Evolutionary conservation across 2,797 vertebrate species (phyloP).

Genomic region (Acridotheres tristis): DNA sequence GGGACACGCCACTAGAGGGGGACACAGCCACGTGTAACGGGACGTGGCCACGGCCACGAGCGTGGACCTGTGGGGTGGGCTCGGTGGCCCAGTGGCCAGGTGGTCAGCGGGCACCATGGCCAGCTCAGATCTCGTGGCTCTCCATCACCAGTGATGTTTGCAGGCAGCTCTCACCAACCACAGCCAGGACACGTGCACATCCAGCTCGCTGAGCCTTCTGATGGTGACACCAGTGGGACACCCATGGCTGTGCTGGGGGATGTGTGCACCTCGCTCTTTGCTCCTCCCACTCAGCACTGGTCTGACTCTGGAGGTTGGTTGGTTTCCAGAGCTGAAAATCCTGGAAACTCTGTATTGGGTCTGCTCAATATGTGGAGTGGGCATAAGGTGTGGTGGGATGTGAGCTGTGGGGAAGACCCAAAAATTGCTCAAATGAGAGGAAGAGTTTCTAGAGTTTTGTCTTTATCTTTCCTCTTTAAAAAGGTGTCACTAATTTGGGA

Average conservation of each 20-base stretch:
- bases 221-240: neutral
- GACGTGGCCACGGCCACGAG: neutral
- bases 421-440: neutral
- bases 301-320: neutral
- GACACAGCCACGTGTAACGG: conserved; percentile 24
- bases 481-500: neutral
- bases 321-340: neutral
- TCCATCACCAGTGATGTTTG: neutral
- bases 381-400: neutral
- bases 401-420: neutral
- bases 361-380: neutral
- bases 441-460: neutral
- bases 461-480: neutral
- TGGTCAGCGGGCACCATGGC: rapidly evolving
- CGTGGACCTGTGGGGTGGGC: neutral
- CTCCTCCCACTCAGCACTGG: rapidly evolving
- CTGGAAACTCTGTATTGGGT: rapidly evolving
- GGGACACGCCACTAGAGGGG: conserved; percentile 62
- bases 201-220: neutral
- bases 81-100: neutral
- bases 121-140: rapidly evolving
- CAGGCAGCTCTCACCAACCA: neutral
- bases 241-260: neutral
- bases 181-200: rapidly evolving
- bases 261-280: neutral